phyloP scores from a whole-genome alignment of 2,113 vertebrate genomes.

The Proteles cristata region DNA sequence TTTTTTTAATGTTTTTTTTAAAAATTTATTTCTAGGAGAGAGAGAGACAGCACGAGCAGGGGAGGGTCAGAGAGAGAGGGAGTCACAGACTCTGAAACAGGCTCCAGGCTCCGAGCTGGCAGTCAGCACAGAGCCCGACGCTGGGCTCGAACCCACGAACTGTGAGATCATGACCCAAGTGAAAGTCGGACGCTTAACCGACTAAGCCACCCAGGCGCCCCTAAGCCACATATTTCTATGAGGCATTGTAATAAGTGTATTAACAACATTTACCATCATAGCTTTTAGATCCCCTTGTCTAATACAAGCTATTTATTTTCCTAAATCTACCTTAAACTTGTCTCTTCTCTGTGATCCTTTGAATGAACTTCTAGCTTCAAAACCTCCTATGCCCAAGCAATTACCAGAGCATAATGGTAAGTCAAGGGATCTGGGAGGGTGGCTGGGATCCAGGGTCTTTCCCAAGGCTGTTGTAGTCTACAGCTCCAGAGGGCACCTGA shows the following conservation, averaged over 20 bases:
- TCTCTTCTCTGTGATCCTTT: constrained; percentile 18
- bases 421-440: background rate
- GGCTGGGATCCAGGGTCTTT: background rate
- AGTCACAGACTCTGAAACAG: too few species aligned
- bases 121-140: too few species aligned
- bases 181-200: too few species aligned
- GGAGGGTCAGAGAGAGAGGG: too few species aligned
- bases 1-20: too few species aligned
- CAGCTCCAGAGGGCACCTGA: background rate
- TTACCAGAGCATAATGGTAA: background rate
- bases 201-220: too few species aligned
- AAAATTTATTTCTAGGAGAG: too few species aligned
- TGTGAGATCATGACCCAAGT: too few species aligned
- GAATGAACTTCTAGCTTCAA: background rate
- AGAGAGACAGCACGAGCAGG: too few species aligned
- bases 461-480: accelerated
- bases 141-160: too few species aligned
- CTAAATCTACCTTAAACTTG: background rate
- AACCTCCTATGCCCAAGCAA: accelerated
- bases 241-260: background rate
- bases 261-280: background rate
- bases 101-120: too few species aligned
- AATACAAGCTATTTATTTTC: background rate
- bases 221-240: background rate
- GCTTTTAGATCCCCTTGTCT: background rate